Conservation (phyloP, 2,888 invertebrate species). For the Volucella inflata region DNA sequence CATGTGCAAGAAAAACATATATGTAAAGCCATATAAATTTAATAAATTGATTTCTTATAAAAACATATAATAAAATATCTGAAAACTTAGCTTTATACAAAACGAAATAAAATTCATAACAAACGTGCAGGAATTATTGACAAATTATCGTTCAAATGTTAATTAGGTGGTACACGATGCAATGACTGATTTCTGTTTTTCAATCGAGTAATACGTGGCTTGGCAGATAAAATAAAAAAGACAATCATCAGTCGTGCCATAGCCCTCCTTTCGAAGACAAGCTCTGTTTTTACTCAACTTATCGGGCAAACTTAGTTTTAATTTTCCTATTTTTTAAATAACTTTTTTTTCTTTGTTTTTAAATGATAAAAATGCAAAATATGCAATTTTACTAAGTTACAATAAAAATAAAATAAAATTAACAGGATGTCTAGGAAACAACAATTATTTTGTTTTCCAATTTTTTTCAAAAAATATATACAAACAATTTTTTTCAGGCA, state of each 20-base stretch:
- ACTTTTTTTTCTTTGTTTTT: too few relatives aligned
- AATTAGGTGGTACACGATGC: slow-evolving; percentile 46
- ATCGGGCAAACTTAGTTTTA: slow-evolving; percentile 43
- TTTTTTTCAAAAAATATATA: too few relatives aligned
- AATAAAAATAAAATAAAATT: too few relatives aligned
- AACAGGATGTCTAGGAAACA: too few relatives aligned
- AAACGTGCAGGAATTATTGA: slow-evolving; percentile 76
- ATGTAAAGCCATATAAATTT: slow-evolving; percentile 28
- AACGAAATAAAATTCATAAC: slow-evolving; percentile 80
- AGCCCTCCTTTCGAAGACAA: slow-evolving; percentile 10
- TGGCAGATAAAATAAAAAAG: slow-evolving; percentile 19
- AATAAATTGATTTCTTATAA: slow-evolving; percentile 19
- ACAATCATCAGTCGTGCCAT: slow-evolving; percentile 50
- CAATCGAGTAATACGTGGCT: slow-evolving; percentile 21
- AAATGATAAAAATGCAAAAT: too few relatives aligned
- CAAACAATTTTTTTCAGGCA: too few relatives aligned
- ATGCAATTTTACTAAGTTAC: too few relatives aligned
- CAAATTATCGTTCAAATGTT: slow-evolving; percentile 7
- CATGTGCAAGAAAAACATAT: slow-evolving; percentile 36
- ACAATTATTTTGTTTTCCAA: too few relatives aligned
- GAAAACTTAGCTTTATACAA: slow-evolving; percentile 77
- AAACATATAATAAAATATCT: slow-evolving; percentile 8
- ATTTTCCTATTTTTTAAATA: too few relatives aligned
- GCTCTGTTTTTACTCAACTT: slow-evolving; percentile 1
- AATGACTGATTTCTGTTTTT: slow-evolving; percentile 11